A percentile compares a stretch with the other conserved stretches of the same genome.
phyloP scores from a whole-genome alignment of 2,888 invertebrate species.

The Drosophila siamana region DNA sequence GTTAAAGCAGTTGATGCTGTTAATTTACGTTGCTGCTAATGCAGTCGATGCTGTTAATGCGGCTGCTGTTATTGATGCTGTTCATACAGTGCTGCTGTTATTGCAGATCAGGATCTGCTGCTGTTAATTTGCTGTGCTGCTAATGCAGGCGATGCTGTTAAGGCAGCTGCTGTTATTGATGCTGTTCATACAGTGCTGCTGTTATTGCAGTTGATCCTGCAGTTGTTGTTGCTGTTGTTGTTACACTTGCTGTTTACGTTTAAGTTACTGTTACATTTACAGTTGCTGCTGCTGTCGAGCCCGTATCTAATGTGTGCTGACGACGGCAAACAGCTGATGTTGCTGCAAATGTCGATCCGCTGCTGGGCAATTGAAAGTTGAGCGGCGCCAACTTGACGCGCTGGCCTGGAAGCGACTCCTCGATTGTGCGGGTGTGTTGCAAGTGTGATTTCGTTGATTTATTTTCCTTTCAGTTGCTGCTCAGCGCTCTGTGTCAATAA shows the following conservation, averaged over 20 bases:
- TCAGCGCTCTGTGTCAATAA: neutral
- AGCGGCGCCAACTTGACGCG: conserved; percentile 82
- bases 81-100: too few species aligned
- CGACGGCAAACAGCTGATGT: conserved; percentile 6
- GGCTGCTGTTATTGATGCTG: neutral
- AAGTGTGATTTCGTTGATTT: neutral
- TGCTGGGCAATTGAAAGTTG: neutral
- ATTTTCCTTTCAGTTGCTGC: neutral
- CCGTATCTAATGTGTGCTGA: conserved; percentile 29
- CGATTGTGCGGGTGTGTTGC: conserved; percentile 37
- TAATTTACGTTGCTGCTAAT: neutral
- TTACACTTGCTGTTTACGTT: conserved; percentile 43
- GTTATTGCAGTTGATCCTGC: conserved; percentile 22
- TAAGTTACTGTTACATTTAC: conserved; percentile 17
- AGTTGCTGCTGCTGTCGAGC: conserved; percentile 8
- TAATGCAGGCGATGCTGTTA: conserved; percentile 30
- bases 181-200: too few species aligned
- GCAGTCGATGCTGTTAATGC: neutral
- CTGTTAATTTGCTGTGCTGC: conserved; percentile 15
- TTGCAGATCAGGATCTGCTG: neutral
- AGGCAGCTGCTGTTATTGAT: conserved; percentile 6
- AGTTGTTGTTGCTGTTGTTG: conserved; percentile 53
- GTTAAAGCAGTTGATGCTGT: neutral
- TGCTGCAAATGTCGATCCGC: neutral
- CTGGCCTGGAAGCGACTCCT: neutral